phyloP scores from a whole-genome alignment of 2,113 vertebrate species.

The Cheirogaleus medius region DNA sequence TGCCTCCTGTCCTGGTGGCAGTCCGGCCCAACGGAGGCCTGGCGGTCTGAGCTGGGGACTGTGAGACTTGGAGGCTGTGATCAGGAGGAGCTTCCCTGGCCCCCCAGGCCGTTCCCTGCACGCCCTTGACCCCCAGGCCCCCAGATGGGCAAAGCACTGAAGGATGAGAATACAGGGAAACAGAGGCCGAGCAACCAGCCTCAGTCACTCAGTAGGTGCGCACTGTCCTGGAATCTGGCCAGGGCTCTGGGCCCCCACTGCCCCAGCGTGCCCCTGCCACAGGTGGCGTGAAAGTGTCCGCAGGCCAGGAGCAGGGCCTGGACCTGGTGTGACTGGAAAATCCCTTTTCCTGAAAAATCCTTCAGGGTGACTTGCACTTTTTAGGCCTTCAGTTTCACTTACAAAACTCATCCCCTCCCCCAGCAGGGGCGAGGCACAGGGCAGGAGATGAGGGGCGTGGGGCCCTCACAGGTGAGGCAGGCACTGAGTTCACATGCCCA shows the following conservation, averaged over 20 bases:
- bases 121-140: no score
- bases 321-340: background rate
- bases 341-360: background rate
- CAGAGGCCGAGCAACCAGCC: background rate
- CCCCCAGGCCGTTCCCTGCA: background rate
- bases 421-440: background rate
- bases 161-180: background rate
- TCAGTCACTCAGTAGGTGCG: background rate
- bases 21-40: background rate
- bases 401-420: background rate
- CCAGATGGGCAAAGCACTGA: background rate
- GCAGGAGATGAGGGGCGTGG: fast-evolving
- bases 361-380: background rate
- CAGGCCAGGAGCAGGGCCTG: background rate
- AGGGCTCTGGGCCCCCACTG: background rate
- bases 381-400: background rate
- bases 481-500: background rate
- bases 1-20: background rate
- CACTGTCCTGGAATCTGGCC: background rate
- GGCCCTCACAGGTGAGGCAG: background rate
- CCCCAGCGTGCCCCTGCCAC: background rate
- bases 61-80: background rate
- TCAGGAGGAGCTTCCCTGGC: background rate
- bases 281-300: fast-evolving
- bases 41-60: background rate